These are phyloP conservation scores for Poecilia wingei DNA, from an alignment of 2,797 vertebrate genomes.

Conservation along the genomic window DNA sequence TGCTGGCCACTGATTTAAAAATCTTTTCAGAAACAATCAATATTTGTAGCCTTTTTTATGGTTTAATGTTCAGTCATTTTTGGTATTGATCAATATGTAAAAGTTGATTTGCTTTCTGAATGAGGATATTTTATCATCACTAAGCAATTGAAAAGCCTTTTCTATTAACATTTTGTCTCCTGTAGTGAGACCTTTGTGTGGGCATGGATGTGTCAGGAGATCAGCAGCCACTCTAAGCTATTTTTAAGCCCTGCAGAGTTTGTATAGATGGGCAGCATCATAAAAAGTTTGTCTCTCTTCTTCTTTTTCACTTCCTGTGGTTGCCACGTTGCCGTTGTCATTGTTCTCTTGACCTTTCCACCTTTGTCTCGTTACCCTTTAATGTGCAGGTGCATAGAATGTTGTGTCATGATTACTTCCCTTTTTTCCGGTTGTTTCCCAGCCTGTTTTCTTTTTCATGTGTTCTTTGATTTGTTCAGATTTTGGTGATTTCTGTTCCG, in stretches of 20 bases:
- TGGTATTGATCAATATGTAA: background rate
- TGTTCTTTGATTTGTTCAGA: background rate
- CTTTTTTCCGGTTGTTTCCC: background rate
- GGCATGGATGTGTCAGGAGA: constrained; percentile 16
- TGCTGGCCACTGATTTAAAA: rapidly evolving
- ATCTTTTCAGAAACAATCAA: background rate
- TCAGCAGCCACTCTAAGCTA: constrained; percentile 29
- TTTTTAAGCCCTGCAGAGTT: constrained; percentile 43
- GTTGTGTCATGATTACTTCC: background rate
- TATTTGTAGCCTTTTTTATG: background rate
- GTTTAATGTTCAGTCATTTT: constrained; percentile 1
- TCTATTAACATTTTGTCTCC: constrained; percentile 2
- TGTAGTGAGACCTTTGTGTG: background rate
- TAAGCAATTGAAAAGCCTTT: background rate
- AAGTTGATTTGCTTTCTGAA: background rate
- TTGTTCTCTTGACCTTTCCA: constrained; percentile 31
- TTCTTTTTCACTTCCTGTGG: constrained; percentile 1
- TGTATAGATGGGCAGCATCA: background rate
- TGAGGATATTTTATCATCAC: background rate
- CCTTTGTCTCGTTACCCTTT: background rate
- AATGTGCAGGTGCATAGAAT: background rate
- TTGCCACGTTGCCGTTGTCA: constrained; percentile 1
- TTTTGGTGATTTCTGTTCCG: background rate
- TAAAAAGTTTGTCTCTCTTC: background rate
- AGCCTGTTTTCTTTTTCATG: background rate